Evolutionary conservation across 2,797 vertebrate species (phyloP), one percentile per base, ranked within the genome.

Genomic region (Echiichthys vipera): DNA sequence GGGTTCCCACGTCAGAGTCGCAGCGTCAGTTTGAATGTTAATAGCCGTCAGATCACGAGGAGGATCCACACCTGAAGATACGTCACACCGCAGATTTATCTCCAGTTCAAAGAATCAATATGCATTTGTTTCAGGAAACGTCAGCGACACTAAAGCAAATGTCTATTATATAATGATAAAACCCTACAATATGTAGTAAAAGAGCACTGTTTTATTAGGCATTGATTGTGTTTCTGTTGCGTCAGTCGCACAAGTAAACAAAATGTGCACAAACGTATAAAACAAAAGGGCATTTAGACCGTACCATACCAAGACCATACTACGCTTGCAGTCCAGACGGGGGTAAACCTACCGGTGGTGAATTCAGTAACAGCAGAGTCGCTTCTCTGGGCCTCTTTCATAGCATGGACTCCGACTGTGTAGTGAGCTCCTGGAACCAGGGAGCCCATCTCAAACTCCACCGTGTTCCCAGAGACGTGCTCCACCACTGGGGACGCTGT

Each of bases 391-490:
- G 73, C 7, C 7, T 94, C 95, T 82, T 95, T 97, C 58, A 92
- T 80, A 0, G 97, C 96, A 0, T 96, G 93, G 20, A 99, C 71
- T 25, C 81, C 92, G 42, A 97, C 95, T 0, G 84, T 92, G 77
- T 99, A 98, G 49, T 88, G 90, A 0, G 96, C 96, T 56, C 93
- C 95, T 0, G 98, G 97, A 46, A 77, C 87, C 27, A 99, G 94
- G 0, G 91, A 92, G 55, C 81, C 81, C 88, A 99, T 95, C 77
- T 96, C 92, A 0, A 95, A 96, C 84, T 98, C 97, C 68, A 95
- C 95, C 0, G 90, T 96, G 93, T 97, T 97, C 53, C 97, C 97
- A 0, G 97, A 96, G 7, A 99, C 95, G 0, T 87, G 91, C 86
- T 95, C 93, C 2, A 93, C 95, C 43, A 95, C 85, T n/a, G 93